Conservation (phyloP, 2,113 vertebrate species). For the Poecile atricapillus region DNA sequence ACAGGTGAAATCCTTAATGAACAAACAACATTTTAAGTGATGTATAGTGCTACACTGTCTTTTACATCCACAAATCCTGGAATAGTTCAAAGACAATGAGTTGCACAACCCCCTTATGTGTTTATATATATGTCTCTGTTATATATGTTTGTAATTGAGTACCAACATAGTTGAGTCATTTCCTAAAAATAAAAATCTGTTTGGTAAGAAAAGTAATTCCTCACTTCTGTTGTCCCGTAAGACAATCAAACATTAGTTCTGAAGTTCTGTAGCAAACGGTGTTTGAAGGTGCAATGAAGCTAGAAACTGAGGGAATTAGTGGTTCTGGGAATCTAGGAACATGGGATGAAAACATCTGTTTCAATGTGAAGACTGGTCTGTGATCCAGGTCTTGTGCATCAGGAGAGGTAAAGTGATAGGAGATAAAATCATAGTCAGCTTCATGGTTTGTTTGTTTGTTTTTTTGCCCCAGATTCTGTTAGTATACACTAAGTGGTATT, state of each 20-base stretch:
- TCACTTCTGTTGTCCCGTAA: background rate
- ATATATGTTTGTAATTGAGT: background rate
- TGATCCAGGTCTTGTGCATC: background rate
- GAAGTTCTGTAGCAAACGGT: background rate
- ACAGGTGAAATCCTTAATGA: background rate
- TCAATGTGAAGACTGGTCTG: background rate
- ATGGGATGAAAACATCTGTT: background rate
- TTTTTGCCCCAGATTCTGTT: background rate
- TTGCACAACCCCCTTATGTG: background rate
- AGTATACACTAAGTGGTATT: background rate
- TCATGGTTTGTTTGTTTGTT: background rate
- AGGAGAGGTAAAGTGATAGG: background rate
- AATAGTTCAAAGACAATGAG: background rate
- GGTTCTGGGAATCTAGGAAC: background rate
- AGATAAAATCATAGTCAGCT: background rate
- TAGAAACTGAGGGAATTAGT: background rate
- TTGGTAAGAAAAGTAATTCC: background rate
- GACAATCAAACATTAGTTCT: background rate
- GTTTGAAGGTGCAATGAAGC: background rate
- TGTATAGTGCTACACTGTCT: background rate
- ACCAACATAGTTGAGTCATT: background rate
- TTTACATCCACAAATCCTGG: background rate
- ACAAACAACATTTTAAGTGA: background rate
- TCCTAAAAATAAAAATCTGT: background rate
- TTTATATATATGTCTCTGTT: background rate